A percentile compares a stretch with the other conserved stretches of the same genome.
Evolutionary conservation across 2,888 invertebrate genomes (phyloP).

Genomic region (Ethmia dodecea): DNA sequence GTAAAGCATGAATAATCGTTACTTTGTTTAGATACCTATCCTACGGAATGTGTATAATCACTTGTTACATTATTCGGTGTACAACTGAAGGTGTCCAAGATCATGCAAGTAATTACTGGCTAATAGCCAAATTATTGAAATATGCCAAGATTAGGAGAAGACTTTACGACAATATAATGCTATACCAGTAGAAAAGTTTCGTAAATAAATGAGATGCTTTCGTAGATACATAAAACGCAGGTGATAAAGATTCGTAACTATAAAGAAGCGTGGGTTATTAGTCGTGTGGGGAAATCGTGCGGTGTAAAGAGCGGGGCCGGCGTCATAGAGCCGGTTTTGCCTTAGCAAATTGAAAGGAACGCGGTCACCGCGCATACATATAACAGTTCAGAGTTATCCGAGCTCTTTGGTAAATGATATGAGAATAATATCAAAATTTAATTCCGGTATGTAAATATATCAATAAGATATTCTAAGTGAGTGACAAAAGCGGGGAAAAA

Average conservation of each 20-base stretch:
- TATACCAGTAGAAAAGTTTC: constrained; percentile 37
- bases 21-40: background rate
- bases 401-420: no score
- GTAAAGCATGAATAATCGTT: background rate
- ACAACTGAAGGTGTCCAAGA: constrained; percentile 32
- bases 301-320: constrained; percentile 43
- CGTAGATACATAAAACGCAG: constrained; percentile 57
- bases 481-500: no score
- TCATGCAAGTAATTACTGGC: constrained; percentile 49
- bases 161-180: constrained; percentile 37
- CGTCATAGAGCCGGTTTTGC: constrained; percentile 55
- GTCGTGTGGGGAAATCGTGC: constrained; percentile 53
- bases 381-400: constrained; percentile 40
- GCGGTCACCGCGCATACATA: constrained; percentile 59
- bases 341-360: constrained; percentile 57
- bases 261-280: constrained; percentile 70
- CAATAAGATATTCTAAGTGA: no score
- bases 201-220: constrained; percentile 5
- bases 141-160: constrained; percentile 12
- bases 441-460: no score
- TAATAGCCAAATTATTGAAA: constrained; percentile 42
- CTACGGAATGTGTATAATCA: no score
- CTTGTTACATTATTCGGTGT: constrained; percentile 22
- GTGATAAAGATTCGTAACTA: constrained; percentile 66
- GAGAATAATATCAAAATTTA: no score